Conservation (phyloP, 2,797 vertebrate genomes). For the Apogon talboti region DNA sequence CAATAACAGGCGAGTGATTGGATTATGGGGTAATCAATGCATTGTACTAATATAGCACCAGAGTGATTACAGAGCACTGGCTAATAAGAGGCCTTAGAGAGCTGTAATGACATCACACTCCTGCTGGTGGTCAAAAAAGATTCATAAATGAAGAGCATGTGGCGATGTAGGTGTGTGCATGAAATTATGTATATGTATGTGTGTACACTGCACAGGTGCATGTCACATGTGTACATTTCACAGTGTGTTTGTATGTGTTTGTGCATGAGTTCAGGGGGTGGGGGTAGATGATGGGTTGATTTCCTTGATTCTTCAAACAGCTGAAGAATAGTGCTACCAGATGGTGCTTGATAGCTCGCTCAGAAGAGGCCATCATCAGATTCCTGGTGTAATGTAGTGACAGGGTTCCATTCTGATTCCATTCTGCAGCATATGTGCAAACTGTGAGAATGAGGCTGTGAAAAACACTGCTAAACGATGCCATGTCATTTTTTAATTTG, state of each 20-base stretch:
- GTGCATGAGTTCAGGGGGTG: constrained; percentile 29
- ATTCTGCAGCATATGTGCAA: constrained; percentile 52
- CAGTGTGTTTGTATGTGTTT: constrained; percentile 21
- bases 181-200: constrained; percentile 43
- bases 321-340: constrained; percentile 75
- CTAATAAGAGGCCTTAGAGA: constrained; percentile 83
- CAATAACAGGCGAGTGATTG: constrained; percentile 94
- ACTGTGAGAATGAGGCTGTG: constrained; percentile 20
- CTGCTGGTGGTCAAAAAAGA: constrained; percentile 47
- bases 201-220: constrained; percentile 42
- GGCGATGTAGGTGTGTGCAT: constrained; percentile 21
- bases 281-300: constrained; percentile 66
- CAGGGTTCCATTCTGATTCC: constrained; percentile 41
- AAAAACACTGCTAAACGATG: constrained; percentile 3
- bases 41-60: constrained; percentile 97
- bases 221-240: constrained; percentile 41
- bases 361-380: constrained; percentile 70
- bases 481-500: not conserved
- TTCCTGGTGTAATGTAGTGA: constrained; percentile 60
- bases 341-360: constrained; percentile 69
- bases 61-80: constrained; percentile 88
- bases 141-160: constrained; percentile 37
- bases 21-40: constrained; percentile 96
- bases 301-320: constrained; percentile 71
- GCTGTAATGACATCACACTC: constrained; percentile 76